Evolutionary conservation across 2,888 invertebrate genomes (phyloP).

Genomic region (Harmothoe impar): DNA sequence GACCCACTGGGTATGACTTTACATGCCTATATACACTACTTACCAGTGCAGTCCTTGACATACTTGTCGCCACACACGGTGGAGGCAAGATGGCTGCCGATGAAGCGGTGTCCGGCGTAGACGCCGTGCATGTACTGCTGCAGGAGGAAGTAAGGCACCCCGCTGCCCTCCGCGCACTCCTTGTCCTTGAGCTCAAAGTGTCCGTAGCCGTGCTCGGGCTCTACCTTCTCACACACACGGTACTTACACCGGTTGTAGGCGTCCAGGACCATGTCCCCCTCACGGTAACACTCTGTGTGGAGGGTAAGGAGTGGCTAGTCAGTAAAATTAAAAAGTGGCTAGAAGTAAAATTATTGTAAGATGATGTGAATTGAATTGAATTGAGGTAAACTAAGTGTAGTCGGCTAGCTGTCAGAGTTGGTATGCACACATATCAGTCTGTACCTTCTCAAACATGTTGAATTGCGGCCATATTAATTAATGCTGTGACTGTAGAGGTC

Average conservation of each 20-base stretch:
- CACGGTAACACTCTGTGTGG: conserved; percentile 48
- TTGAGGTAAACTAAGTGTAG: no score
- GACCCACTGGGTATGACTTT: no score
- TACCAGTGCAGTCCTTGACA: conserved; percentile 37
- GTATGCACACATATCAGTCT: no score
- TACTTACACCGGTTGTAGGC: neutral
- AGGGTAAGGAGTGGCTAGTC: no score
- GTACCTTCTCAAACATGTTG: no score
- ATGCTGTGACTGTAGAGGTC: no score
- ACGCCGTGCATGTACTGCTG: conserved; percentile 34
- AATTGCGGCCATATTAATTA: no score
- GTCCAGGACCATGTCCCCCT: conserved; percentile 42
- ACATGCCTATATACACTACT: no score
- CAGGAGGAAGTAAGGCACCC: conserved; percentile 39
- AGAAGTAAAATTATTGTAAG: no score
- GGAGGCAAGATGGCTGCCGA: conserved; percentile 49
- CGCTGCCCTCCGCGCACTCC: conserved; percentile 48
- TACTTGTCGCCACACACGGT: conserved; percentile 32
- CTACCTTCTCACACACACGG: neutral
- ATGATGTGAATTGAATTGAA: no score
- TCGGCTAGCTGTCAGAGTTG: no score
- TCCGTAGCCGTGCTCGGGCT: conserved; percentile 36
- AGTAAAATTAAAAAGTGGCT: no score
- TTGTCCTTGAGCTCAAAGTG: conserved; percentile 28
- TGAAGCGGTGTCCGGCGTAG: conserved; percentile 47